Evolutionary conservation across 2,888 invertebrate genomes (phyloP), one percentile per base, ranked within the genome.

Genomic region (Bimastos eiseni): DNA sequence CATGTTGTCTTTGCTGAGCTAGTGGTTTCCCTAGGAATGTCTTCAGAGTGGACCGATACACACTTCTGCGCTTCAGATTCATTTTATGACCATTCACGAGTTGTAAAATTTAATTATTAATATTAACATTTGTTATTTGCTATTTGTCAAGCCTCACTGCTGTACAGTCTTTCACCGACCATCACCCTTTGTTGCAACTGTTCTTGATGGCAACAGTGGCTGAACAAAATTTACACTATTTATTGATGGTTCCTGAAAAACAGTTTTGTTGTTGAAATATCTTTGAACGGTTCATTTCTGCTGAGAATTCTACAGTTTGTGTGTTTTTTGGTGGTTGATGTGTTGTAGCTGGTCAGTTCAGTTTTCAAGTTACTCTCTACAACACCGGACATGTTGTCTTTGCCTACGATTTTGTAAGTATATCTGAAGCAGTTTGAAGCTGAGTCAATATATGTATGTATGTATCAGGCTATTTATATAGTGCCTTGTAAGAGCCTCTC

Each of bases 351-450:
- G 86, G 86, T 36, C 86, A 86, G 37, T 86, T 86, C 86, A 86
- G 17, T 37, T 86, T 86, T 36, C 86, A 86, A 86, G 86, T 37
- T 86, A 86, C 86, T 34, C 86, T 86, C 36, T 86, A 36, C 86
- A 86, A 34, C 36, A 86, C 34, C n/a, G 86, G 86, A 36, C 86
- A 17, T 37, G 37, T 86, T 86, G 86, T 37, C 37, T 86, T 86
- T 86, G 86, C 37, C 19, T 86, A 86, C 24, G 34, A 17, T 17
- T 86, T 37, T 86, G 86, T 86, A 86, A 86, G 86, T 86, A 86
- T 86, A 24, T 70, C 70, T 70, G 11, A 30, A n/a, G 70, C 70
- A 70, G 70, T n/a, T 70, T 70, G n/a, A 70, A 70, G n/a, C n/a
- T 70, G 30, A 17, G n/a, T 70, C n/a, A 70, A 3, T 41, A 41